Evolutionary conservation across 2,797 vertebrate genomes (phyloP).

Genomic region (Sebastiscus albofasciatus): DNA sequence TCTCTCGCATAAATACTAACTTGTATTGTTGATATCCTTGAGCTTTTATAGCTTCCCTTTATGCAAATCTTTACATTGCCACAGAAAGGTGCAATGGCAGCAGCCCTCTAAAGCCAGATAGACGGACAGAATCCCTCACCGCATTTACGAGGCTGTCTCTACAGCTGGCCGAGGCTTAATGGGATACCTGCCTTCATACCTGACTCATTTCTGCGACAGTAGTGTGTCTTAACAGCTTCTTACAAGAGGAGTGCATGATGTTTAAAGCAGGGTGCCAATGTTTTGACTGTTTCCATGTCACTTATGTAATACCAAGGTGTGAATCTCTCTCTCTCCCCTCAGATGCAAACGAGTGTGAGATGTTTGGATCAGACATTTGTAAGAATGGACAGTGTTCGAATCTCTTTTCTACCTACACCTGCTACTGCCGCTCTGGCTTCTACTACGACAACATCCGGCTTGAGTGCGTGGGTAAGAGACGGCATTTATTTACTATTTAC

Average conservation of each 20-base stretch:
- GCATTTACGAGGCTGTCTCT: slow-evolving; percentile 37
- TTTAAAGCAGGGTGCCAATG: background rate
- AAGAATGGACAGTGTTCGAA: slow-evolving; percentile 84
- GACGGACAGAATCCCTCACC: slow-evolving; percentile 17
- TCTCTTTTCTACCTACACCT: slow-evolving; percentile 76
- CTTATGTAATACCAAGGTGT: slow-evolving; percentile 1
- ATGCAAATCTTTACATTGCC: slow-evolving; percentile 13
- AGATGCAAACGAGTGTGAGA: slow-evolving; percentile 86
- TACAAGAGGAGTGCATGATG: background rate
- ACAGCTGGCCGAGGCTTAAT: slow-evolving; percentile 15
- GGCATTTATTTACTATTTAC: background rate
- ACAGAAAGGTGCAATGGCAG: slow-evolving; percentile 21
- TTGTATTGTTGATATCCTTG: slow-evolving; percentile 22
- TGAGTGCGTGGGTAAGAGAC: slow-evolving; percentile 83
- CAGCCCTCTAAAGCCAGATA: slow-evolving; percentile 27
- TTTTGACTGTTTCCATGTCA: background rate
- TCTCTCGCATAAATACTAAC: background rate
- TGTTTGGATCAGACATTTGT: slow-evolving; percentile 85
- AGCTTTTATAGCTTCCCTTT: slow-evolving; percentile 26
- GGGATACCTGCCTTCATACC: slow-evolving; percentile 30
- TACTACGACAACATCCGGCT: slow-evolving; percentile 83
- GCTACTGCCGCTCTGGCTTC: slow-evolving; percentile 83
- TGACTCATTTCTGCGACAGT: slow-evolving; percentile 33
- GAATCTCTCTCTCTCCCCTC: slow-evolving; percentile 31
- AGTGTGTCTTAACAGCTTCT: slow-evolving; percentile 23